Conservation (phyloP, 2,888 invertebrate species). For the Drosophila testacea region DNA sequence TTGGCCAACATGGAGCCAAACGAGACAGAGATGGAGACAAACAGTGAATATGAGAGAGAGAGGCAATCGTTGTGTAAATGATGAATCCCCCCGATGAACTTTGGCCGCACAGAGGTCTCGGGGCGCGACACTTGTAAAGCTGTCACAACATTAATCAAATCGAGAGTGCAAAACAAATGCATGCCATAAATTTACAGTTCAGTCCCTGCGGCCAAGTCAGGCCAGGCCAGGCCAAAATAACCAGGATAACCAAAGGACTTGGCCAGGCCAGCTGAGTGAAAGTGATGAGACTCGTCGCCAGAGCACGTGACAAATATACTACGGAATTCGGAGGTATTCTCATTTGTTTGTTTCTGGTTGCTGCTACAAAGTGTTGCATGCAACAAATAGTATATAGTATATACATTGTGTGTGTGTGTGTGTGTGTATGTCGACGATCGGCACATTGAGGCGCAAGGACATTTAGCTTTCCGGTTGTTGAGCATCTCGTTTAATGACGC, state of each 20-base stretch:
- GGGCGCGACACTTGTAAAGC: conserved; percentile 71
- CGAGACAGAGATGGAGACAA: not conserved
- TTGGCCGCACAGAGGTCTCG: conserved; percentile 45
- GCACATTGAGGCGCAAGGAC: conserved; percentile 55
- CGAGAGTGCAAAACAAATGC: conserved; percentile 67
- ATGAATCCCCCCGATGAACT: conserved; percentile 59
- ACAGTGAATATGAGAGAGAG: conserved; percentile 1
- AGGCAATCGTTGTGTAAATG: conserved; percentile 47
- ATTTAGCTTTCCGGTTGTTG: conserved; percentile 69
- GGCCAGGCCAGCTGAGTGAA: conserved; percentile 23
- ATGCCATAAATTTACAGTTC: conserved; percentile 66
- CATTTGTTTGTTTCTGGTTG: conserved; percentile 12
- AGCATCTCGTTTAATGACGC: conserved; percentile 65
- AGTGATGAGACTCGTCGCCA: conserved; percentile 19
- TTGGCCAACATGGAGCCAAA: conserved; percentile 10
- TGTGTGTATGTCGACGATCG: conserved; percentile 36
- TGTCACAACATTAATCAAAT: conserved; percentile 76
- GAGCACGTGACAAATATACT: conserved; percentile 38
- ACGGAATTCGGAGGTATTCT: conserved; percentile 36
- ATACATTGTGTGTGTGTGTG: conserved; percentile 8
- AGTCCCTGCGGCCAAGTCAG: conserved; percentile 43
- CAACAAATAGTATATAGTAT: conserved; percentile 4
- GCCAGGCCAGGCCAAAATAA: conserved; percentile 4
- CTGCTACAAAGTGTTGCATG: conserved; percentile 41
- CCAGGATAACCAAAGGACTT: not conserved